Evolutionary conservation across 2,797 vertebrate genomes (phyloP).

Genomic region (Acanthurus tractus): DNA sequence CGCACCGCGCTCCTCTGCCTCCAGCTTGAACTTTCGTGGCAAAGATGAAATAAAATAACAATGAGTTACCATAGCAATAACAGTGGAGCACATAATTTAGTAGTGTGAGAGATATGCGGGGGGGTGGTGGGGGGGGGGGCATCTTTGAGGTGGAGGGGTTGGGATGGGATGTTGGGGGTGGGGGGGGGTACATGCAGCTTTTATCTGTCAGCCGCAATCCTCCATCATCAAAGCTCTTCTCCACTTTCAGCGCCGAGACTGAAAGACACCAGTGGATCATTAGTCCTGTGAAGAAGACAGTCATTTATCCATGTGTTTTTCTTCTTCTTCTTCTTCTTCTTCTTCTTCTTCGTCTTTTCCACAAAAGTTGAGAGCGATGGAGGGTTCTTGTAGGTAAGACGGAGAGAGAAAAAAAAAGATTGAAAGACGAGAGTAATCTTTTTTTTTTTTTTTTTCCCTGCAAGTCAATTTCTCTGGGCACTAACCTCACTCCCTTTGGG

Average conservation of each 20-base stretch:
- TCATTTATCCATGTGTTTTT: constrained; percentile 64
- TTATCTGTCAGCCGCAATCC: constrained; percentile 76
- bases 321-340: constrained; percentile 11
- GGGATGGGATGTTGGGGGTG: not conserved
- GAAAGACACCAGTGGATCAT: constrained; percentile 78
- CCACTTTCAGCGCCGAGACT: constrained; percentile 71
- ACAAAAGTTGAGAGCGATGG: constrained; percentile 57
- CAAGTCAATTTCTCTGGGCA: constrained; percentile 70
- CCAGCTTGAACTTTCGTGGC: constrained; percentile 66
- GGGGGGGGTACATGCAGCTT: constrained; percentile 53
- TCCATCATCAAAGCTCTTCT: constrained; percentile 82
- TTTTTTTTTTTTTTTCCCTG: constrained; percentile 25
- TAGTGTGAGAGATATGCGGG: constrained; percentile 71
- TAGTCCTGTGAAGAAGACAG: constrained; percentile 75
- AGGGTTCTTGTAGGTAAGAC: constrained; percentile 36
- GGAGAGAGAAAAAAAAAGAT: not conserved
- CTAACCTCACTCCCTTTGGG: constrained; percentile 69
- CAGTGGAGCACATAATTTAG: constrained; percentile 68
- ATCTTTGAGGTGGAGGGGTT: constrained; percentile 29
- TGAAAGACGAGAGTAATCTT: constrained; percentile 45
- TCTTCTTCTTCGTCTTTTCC: constrained; percentile 5
- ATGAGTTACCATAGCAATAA: constrained; percentile 81
- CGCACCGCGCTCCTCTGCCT: constrained; percentile 33
- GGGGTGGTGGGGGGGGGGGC: constrained; percentile 49
- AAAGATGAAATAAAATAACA: constrained; percentile 79